Conservation (phyloP, 2,797 vertebrate species). For the Hylomyscus alleni region DNA sequence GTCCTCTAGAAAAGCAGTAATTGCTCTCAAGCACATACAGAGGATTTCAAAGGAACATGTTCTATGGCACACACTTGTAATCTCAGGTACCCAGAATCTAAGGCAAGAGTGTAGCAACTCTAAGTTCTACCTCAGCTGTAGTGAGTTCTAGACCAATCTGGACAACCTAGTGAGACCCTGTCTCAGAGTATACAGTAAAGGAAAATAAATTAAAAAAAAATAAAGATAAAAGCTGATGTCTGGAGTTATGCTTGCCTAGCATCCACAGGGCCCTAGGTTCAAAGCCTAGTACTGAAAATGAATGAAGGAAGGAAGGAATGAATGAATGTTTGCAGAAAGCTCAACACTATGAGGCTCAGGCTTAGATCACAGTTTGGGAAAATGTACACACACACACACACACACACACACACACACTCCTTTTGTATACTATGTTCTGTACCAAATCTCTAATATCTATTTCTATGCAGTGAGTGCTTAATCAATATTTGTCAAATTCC, state of each 20-base stretch:
- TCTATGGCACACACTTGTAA: slow-evolving; percentile 59
- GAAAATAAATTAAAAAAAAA: fast-evolving
- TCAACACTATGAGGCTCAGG: background rate
- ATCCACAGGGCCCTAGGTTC: background rate
- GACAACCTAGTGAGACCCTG: background rate
- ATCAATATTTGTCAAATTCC: background rate
- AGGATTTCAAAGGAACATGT: background rate
- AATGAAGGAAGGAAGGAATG: background rate
- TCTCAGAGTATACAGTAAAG: background rate
- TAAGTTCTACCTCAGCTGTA: background rate
- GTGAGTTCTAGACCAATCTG: background rate
- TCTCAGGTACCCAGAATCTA: slow-evolving; percentile 40
- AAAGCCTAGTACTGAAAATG: background rate
- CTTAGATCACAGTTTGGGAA: background rate
- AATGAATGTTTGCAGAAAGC: background rate
- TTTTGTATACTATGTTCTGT: background rate
- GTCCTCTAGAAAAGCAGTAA: background rate
- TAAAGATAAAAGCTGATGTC: background rate
- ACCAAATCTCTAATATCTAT: background rate
- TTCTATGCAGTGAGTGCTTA: background rate
- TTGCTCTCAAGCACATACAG: background rate
- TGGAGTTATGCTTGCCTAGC: background rate
- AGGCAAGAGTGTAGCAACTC: background rate
- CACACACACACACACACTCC: too few relatives aligned
- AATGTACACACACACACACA: background rate